phyloP scores from a whole-genome alignment of 2,797 vertebrate genomes.

The Sciurus vulgaris region DNA sequence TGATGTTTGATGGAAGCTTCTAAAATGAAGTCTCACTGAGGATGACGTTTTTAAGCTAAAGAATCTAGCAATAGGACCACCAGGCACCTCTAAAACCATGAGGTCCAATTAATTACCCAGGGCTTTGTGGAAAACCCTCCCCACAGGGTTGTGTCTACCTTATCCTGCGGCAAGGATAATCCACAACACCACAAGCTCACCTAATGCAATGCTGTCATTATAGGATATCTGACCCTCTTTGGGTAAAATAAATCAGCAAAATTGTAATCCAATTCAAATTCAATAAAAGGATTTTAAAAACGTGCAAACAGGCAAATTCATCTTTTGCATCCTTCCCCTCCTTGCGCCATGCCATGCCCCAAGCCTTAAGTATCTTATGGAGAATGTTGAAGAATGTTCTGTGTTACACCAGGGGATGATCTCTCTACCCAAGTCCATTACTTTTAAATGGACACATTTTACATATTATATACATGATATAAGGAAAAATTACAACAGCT shows the following conservation, averaged over 20 bases:
- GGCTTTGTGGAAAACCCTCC: slow-evolving; percentile 4
- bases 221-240: not conserved
- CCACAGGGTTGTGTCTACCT: not conserved
- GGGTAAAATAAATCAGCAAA: not conserved
- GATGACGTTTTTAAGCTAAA: slow-evolving; percentile 10
- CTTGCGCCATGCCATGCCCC: not conserved
- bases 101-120: not conserved
- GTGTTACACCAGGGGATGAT: not conserved
- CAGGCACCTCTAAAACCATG: slow-evolving; percentile 37
- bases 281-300: not conserved
- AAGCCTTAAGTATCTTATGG: not conserved
- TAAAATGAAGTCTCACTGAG: not conserved
- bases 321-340: not conserved
- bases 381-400: not conserved
- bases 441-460: not conserved
- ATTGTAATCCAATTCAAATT: not conserved
- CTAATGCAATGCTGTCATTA: not conserved
- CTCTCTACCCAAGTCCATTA: not conserved
- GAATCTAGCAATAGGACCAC: not conserved
- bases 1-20: slow-evolving; percentile 60
- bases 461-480: not conserved
- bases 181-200: not conserved
- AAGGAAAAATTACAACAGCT: slow-evolving; percentile 12
- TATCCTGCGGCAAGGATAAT: not conserved
- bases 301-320: not conserved